Base-by-base conservation (phyloP, 2,113 vertebrate genomes). In the Atlantisia rogersi region DNA sequence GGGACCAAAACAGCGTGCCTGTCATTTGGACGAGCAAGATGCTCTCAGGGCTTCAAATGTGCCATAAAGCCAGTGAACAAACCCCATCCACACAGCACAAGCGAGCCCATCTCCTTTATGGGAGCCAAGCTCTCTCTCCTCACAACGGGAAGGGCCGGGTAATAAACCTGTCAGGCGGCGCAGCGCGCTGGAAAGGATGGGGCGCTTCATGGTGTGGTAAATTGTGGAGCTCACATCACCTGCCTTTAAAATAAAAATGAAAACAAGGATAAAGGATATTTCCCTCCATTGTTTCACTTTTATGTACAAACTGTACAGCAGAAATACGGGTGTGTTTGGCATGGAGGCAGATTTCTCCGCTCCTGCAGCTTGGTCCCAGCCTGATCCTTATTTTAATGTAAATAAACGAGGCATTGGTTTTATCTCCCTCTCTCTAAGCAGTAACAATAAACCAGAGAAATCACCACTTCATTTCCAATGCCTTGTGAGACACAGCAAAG, bases 221-320 rank as follows among this genome's bases (percentile, higher is more conserved):
- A 89, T 85, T 44, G 88, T 59, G 85, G 58, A 73, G 91, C 76
- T 95, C 91, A 65, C 86, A 65, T 94, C 32, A 77, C 88, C 92
- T 73, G 70, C 86, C 95, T 90, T 95, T 96, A 96, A 96, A 96
- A 96, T 69, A 92, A 92, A 96, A 97, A 96, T 79, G 91, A 96
- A 95, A 96, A 93, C 96, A 96, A 94, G 86, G 74, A 96, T 94
- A 95, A 95, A 97, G 96, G 94, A 94, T 96, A 94, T 87, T 96
- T 92, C 94, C 92, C 88, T 92, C 80, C 86, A 97, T 94, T 97
- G 96, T 96, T 95, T 93, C 94, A 76, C 86, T 95, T 95, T 96
- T 94, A 97, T 93, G 88, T 76, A 87, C 86, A 95, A 97, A 95
- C 80, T 93, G 65, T 62, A 91, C 24, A 58, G 94, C 86, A 95